Base-by-base conservation (phyloP, 1,140 invertebrate species). In the Heliconius congener region DNA sequence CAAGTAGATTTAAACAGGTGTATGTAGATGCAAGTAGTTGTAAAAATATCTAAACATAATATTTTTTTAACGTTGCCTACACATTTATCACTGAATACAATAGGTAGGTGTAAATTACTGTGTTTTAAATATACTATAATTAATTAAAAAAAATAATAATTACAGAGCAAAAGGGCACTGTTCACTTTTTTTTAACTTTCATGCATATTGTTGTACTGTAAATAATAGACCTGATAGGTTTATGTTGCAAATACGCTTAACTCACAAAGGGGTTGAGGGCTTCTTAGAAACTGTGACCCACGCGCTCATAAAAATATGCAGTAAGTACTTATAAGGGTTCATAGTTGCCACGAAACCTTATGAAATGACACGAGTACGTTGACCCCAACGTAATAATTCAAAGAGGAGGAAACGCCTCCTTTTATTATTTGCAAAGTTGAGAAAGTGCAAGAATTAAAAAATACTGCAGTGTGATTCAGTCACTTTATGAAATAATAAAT, bases 361-460 rank as follows among this genome's bases (percentile, higher is more conserved):
- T 74, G 66, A 81, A 76, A 78, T 71, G 66, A 52, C 60, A 16
- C 42, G 66, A 74, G 80, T 78, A 78, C 80, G 76, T 73, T 81
- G 77, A 78, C 76, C 80, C 66, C 76, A 74, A 57, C 73, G 76
- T 73, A 77, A 81, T 81, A 78, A 81, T 79, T 81, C 73, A 76
- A 81, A 81, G 80, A 81, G 74, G 76, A 81, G 80, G 80, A 78
- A 81, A 78, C 73, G 76, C 76, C 74, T 79, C 37, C 66, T 78
- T 81, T 81, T 46, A 46, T 46, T 78, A 78, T 81, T 78, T 71
- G 80, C 77, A 79, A 78, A 75, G 66, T 81, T 76, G 76, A 76
- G 42, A 81, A 81, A 81, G 76, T 81, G 76, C 76, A 81, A 78
- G 80, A 81, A 81, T 81, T 81, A 81, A 81, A 16, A 78, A 81